These are phyloP conservation scores for Ceratosolen fusciceps DNA, from an alignment of 1,140 invertebrate species.

Conservation along the genomic window DNA sequence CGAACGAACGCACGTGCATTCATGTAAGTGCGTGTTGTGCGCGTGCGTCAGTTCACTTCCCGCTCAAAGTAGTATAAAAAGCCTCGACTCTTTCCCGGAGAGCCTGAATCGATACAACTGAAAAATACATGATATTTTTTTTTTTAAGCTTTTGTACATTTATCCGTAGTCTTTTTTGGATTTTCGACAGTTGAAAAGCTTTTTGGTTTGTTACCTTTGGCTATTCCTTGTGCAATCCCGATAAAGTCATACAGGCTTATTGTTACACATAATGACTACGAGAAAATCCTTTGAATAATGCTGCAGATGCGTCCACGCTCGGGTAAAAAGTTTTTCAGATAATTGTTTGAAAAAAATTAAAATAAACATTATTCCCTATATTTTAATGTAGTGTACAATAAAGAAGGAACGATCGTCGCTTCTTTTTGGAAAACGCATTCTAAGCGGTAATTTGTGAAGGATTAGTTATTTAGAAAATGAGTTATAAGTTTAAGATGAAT, in stretches of 20 bases:
- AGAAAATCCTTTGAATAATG: background rate
- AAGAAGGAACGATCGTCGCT: background rate
- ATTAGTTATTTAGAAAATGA: background rate
- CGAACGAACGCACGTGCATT: background rate
- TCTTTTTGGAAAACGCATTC: background rate
- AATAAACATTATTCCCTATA: background rate
- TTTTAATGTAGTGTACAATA: background rate
- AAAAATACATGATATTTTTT: conserved; percentile 29
- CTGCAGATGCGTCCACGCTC: too few species aligned
- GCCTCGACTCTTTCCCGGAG: conserved; percentile 13
- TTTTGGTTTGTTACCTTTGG: background rate
- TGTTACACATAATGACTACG: background rate
- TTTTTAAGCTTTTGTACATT: background rate
- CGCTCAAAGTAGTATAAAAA: conserved; percentile 31
- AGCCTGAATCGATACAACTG: conserved; percentile 31
- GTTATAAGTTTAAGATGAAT: background rate
- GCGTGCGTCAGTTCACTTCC: background rate
- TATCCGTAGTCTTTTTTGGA: background rate
- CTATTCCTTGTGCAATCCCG: background rate
- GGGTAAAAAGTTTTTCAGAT: too few species aligned
- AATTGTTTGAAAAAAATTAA: too few species aligned
- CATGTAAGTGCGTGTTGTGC: too few species aligned
- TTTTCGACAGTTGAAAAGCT: background rate
- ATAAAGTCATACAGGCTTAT: conserved; percentile 3
- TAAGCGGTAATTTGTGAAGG: background rate